Percentiles rank a stretch among this genome's conserved stretches.
Evolutionary conservation across 2,797 vertebrate genomes (phyloP).

Genomic region (Philypnodon macrostomus): DNA sequence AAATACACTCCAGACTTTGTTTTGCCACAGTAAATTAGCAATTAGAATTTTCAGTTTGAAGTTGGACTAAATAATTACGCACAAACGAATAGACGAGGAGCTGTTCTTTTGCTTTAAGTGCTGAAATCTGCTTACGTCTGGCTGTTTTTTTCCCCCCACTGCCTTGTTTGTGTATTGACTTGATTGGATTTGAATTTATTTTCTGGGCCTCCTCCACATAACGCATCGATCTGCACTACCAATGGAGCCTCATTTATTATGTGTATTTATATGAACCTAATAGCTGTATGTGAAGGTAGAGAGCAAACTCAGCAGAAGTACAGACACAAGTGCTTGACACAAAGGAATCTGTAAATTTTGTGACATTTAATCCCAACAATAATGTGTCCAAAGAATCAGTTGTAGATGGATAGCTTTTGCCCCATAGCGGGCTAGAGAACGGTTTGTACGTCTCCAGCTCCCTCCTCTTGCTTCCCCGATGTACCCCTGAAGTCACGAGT

Average conservation of each 20-base stretch:
- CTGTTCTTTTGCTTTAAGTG: too few species aligned
- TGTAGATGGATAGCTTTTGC: too few species aligned
- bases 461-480: too few species aligned
- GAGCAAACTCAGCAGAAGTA: neutral
- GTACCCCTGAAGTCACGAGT: too few species aligned
- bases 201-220: conserved; percentile 26
- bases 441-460: too few species aligned
- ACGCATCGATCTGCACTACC: neutral
- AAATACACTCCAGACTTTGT: neutral
- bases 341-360: too few species aligned
- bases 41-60: neutral
- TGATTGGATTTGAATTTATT: conserved; percentile 42
- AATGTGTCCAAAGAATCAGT: too few species aligned
- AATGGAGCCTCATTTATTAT: neutral
- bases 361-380: too few species aligned
- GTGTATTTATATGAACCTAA: conserved; percentile 35
- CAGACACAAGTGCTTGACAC: too few species aligned
- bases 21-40: conserved; percentile 1
- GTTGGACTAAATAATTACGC: neutral
- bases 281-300: conserved; percentile 27
- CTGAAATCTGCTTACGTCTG: conserved; percentile 12
- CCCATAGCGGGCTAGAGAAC: too few species aligned
- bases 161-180: conserved; percentile 28
- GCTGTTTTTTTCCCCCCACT: conserved; percentile 13
- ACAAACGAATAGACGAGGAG: neutral